Evolutionary conservation across 2,888 invertebrate species (phyloP).

Genomic region (Nomada ferruginata): DNA sequence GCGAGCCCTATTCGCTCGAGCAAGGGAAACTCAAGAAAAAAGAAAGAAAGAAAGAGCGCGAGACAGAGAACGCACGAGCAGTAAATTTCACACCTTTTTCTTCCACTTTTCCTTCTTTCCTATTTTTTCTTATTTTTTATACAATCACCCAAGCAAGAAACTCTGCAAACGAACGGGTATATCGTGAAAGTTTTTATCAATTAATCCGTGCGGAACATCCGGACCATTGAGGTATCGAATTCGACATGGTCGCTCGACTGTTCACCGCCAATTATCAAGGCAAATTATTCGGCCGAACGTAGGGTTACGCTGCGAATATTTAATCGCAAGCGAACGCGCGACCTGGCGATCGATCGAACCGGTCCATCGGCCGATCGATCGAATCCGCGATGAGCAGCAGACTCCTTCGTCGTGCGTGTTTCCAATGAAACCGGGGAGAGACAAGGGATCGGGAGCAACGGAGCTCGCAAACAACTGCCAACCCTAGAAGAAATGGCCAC

Average conservation of each 20-base stretch:
- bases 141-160: background rate
- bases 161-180: background rate
- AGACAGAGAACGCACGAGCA: background rate
- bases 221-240: background rate
- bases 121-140: background rate
- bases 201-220: background rate
- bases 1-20: slow-evolving; percentile 6
- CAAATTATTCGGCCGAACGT: slow-evolving; percentile 10
- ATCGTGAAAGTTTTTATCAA: background rate
- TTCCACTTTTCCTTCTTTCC: background rate
- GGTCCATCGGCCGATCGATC: background rate
- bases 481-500: slow-evolving; percentile 73
- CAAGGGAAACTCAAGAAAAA: background rate
- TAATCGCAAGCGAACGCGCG: background rate
- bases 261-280: slow-evolving; percentile 3
- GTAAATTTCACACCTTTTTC: background rate
- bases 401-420: slow-evolving; percentile 35
- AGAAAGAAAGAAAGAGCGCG: background rate
- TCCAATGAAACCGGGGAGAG: background rate
- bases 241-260: background rate
- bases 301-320: background rate
- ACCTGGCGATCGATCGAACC: background rate
- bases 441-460: slow-evolving; percentile 18
- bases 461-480: slow-evolving; percentile 78
- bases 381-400: background rate